Percentiles rank a stretch among this genome's conserved stretches.
These are phyloP conservation scores for Corydoras maculifer DNA, from an alignment of 2,113 vertebrate species.

Conservation along the genomic window DNA sequence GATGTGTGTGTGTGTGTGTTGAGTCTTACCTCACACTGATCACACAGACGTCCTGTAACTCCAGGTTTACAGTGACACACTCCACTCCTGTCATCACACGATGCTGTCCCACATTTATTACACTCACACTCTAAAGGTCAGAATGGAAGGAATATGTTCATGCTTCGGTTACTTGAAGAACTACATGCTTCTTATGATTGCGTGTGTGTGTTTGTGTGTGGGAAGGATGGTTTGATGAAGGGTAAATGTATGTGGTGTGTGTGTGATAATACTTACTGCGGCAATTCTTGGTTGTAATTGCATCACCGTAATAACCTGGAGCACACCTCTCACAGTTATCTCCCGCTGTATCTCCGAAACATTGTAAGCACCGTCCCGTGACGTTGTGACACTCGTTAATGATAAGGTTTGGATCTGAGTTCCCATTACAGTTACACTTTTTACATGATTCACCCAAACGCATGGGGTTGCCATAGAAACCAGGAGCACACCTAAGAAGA, in stretches of 20 bases:
- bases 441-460: slow-evolving; percentile 76
- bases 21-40: slow-evolving; percentile 69
- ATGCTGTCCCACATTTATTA: slow-evolving; percentile 69
- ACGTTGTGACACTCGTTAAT: slow-evolving; percentile 90
- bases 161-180: too few relatives aligned
- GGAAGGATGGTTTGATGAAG: not conserved
- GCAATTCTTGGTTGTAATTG: slow-evolving; percentile 80
- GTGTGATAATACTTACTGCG: slow-evolving; percentile 66
- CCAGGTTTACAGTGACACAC: slow-evolving; percentile 76
- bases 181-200: not conserved
- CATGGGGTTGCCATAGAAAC: slow-evolving; percentile 92
- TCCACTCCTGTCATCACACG: slow-evolving; percentile 69
- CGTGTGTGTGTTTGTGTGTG: not conserved
- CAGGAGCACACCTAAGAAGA: slow-evolving; percentile 80
- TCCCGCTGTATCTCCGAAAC: slow-evolving; percentile 80
- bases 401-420: slow-evolving; percentile 93
- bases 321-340: slow-evolving; percentile 83
- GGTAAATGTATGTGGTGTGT: not conserved
- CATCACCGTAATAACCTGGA: slow-evolving; percentile 83
- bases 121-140: slow-evolving; percentile 63
- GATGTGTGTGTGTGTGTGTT: not conserved
- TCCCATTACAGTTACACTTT: slow-evolving; percentile 92
- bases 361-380: slow-evolving; percentile 86
- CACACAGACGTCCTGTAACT: slow-evolving; percentile 67
- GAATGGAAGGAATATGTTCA: slow-evolving; percentile 11